These are phyloP conservation scores for Chionodraco myersi DNA, from an alignment of 2,113 vertebrate species.

Conservation along the genomic window DNA sequence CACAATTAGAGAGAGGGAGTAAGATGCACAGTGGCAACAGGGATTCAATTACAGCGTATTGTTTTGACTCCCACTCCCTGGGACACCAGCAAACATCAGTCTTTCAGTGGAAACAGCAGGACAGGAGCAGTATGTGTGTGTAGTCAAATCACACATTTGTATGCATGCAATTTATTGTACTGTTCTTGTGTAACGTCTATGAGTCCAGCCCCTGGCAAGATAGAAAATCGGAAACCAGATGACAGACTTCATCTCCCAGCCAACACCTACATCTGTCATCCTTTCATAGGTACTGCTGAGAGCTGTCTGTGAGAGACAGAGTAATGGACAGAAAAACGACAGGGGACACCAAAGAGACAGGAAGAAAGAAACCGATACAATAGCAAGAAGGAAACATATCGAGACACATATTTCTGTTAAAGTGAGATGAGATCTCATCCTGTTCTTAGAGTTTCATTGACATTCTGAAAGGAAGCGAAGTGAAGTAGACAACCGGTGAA, in stretches of 20 bases:
- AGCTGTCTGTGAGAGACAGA: constrained; percentile 8
- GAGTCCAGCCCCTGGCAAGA: constrained; percentile 48
- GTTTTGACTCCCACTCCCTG: constrained; percentile 52
- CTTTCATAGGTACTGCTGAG: constrained; percentile 51
- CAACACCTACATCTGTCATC: constrained; percentile 53
- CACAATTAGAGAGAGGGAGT: constrained; percentile 27
- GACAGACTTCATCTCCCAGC: constrained; percentile 42
- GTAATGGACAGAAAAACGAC: constrained; percentile 38
- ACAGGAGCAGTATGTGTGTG: constrained; percentile 8
- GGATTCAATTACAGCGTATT: constrained; percentile 66
- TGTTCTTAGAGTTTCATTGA: constrained; percentile 10
- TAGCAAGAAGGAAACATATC: constrained; percentile 10
- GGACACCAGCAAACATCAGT: constrained; percentile 39
- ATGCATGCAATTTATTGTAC: too few species aligned
- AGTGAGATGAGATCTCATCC: background rate
- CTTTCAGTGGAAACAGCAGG: constrained; percentile 39
- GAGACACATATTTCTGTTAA: constrained; percentile 20
- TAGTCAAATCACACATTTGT: too few species aligned
- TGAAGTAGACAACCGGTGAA: constrained; percentile 23
- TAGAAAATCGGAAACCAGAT: constrained; percentile 48
- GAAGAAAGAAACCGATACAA: constrained; percentile 17
- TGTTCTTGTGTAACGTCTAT: constrained; percentile 14
- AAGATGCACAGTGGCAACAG: constrained; percentile 43
- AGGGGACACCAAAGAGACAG: constrained; percentile 14
- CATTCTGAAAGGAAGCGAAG: background rate